Percentiles rank a stretch among this genome's conserved stretches.
Conservation (phyloP, 2,888 invertebrate species). For the Villa cingulata region DNA sequence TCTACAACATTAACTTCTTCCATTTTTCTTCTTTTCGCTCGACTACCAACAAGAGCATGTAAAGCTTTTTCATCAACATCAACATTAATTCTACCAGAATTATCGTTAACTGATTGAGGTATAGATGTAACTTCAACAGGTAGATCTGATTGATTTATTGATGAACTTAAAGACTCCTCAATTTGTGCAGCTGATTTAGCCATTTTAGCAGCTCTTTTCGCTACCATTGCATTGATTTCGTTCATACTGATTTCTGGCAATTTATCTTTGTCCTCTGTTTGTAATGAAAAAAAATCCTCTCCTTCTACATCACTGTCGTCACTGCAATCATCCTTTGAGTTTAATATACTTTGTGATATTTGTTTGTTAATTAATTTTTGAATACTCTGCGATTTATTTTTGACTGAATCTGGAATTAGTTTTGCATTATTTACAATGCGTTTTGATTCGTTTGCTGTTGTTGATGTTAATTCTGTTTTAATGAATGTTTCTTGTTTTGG, state of each 20-base stretch:
- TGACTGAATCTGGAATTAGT: conserved; percentile 36
- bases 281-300: conserved; percentile 31
- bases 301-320: conserved; percentile 42
- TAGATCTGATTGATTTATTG: too few species aligned
- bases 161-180: conserved; percentile 2
- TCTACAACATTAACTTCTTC: conserved; percentile 61
- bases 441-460: background rate
- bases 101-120: conserved; percentile 1
- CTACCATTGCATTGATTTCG: conserved; percentile 31
- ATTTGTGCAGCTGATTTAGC: conserved; percentile 22
- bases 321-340: conserved; percentile 35
- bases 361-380: conserved; percentile 23
- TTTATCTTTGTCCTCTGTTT: conserved; percentile 33
- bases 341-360: conserved; percentile 19
- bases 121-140: conserved; percentile 4
- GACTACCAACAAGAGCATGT: conserved; percentile 53
- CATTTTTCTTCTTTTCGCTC: conserved; percentile 43
- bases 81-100: conserved; percentile 5
- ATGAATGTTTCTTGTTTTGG: conserved; percentile 38
- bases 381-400: conserved; percentile 20
- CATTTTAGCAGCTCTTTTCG: conserved; percentile 30
- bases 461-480: background rate
- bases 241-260: conserved; percentile 39
- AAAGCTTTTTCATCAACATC: conserved; percentile 28
- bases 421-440: background rate